Base-by-base conservation (phyloP, 2,888 invertebrate genomes). In the Gastracanthus pulcherrimus region DNA sequence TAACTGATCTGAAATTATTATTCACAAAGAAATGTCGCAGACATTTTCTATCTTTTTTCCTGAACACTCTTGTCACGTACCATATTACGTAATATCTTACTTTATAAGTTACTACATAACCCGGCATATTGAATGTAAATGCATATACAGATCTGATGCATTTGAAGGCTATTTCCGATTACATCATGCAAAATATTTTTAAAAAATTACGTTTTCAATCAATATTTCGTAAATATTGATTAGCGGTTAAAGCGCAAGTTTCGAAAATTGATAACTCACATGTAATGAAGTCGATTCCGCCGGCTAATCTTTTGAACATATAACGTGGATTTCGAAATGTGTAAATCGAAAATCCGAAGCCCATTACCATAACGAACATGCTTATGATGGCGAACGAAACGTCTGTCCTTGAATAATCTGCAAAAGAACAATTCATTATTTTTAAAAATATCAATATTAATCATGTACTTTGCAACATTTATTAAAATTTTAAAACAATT, bases 251-350 rank as follows among this genome's bases (percentile, higher is more conserved):
- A 1, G 45, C n/a, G 4, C n/a, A 45, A 45, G 45, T n/a, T 45
- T 1, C 45, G 3, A n/a, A 45, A 45, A 34, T 36, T 45, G 78
- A 70, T 60, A 82, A 92, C 93, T 94, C 91, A 96, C 96, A 95
- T 89, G 96, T 95, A 80, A 97, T 95, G 87, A 97, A 95, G 89
- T 97, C 96, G 82, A 97, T 95, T 26, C 96, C 96, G 0, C 96
- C 97, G 3, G 97, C 96, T 31, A 97, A 93, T 48, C 97, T 93
- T 90, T 97, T 97, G 92, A 97, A 97, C 95, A 96, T 97, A 90
- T 97, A 97, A 4, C 97, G 94, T 3, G 97, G 96, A 89, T 97
- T 96, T 85, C 94, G 93, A 90, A 97, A 96, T 19, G 97, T 97
- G 90, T 97, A 97, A 84, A 95, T 93, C 6, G 97, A 96, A 91